Percentiles rank a stretch among this genome's conserved stretches.
These are phyloP conservation scores for Hydrotaea diabolus DNA, from an alignment of 2,888 invertebrate species.

Conservation along the genomic window DNA sequence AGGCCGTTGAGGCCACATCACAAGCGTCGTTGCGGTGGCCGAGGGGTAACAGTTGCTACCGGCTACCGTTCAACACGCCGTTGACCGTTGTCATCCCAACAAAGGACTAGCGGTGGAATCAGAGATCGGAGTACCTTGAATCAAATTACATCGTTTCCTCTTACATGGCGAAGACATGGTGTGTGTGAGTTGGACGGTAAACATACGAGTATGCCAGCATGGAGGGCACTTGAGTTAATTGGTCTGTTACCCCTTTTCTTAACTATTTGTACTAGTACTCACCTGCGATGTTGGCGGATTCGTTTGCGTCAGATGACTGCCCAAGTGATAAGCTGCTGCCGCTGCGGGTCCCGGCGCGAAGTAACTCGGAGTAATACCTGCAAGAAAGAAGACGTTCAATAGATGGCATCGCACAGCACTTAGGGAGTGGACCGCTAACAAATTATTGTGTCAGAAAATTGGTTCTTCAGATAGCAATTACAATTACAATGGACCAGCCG, in stretches of 20 bases:
- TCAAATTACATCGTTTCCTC: slow-evolving; percentile 58
- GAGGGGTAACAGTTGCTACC: slow-evolving; percentile 9
- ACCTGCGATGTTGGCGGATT: slow-evolving; percentile 81
- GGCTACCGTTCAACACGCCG: slow-evolving; percentile 55
- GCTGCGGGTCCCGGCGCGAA: slow-evolving; percentile 80
- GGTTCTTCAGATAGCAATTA: slow-evolving; percentile 53
- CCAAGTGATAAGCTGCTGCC: slow-evolving; percentile 80
- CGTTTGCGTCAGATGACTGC: slow-evolving; percentile 81
- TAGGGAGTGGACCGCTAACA: background rate
- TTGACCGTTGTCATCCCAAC: background rate
- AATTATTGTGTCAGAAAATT: slow-evolving; percentile 52
- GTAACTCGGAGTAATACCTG: slow-evolving; percentile 81
- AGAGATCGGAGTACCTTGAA: background rate
- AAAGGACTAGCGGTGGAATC: slow-evolving; percentile 13
- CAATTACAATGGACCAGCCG: slow-evolving; percentile 39
- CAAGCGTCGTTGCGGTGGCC: background rate
- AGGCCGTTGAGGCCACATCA: background rate
- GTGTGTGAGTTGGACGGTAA: slow-evolving; percentile 23
- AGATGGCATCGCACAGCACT: slow-evolving; percentile 18
- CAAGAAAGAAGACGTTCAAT: slow-evolving; percentile 65
- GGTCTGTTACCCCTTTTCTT: slow-evolving; percentile 54
- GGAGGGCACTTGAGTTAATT: slow-evolving; percentile 70
- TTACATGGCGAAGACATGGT: background rate
- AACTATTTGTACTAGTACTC: slow-evolving; percentile 69
- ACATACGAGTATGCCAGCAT: slow-evolving; percentile 60